Conservation (phyloP, 2,888 invertebrate species). For the Drosophila paranaensis region DNA sequence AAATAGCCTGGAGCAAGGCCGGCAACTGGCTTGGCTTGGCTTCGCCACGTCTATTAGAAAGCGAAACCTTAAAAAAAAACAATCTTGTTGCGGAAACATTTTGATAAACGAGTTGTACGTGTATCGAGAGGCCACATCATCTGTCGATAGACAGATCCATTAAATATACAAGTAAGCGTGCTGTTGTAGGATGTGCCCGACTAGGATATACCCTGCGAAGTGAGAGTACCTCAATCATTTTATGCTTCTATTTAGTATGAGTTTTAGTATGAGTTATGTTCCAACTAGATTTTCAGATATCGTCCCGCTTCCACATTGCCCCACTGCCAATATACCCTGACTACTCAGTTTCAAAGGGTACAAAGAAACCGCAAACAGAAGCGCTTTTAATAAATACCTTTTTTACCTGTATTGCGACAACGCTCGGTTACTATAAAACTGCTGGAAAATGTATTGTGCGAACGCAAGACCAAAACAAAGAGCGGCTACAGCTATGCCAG, state of each 20-base stretch:
- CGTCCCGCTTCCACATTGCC: too few relatives aligned
- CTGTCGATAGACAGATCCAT: neutral
- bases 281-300: too few relatives aligned
- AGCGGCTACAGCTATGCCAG: neutral
- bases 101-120: neutral
- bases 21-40: neutral
- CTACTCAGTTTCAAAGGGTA: neutral
- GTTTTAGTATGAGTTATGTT: too few relatives aligned
- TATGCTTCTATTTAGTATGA: too few relatives aligned
- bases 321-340: neutral
- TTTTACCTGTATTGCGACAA: constrained; percentile 11
- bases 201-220: neutral
- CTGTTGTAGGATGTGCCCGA: too few relatives aligned
- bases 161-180: neutral
- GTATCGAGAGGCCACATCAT: neutral
- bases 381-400: constrained; percentile 18
- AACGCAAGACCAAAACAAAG: constrained; percentile 20
- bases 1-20: constrained; percentile 30
- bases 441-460: neutral
- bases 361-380: neutral
- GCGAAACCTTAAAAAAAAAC: constrained; percentile 21
- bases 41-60: constrained; percentile 10
- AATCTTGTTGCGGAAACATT: neutral
- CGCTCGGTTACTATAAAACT: constrained; percentile 13
- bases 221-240: too few relatives aligned